Evolutionary conservation across 1,140 invertebrate genomes (phyloP), one percentile per base, ranked within the genome.

Genomic region (Drosophila pectinifera): DNA sequence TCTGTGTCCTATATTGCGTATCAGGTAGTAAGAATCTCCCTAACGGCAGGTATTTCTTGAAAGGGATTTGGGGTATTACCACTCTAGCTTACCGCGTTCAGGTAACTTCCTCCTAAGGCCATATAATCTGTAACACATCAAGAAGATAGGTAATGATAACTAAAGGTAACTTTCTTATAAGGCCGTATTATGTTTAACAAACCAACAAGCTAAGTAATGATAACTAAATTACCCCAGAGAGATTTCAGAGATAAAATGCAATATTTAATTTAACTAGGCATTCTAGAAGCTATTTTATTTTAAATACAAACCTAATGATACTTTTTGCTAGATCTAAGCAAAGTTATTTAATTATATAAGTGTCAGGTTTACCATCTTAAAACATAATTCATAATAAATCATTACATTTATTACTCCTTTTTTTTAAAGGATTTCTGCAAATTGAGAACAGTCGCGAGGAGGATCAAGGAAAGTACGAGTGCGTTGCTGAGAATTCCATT

Each of bases 391-490:
- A 8, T 28, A 31, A 31, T 31, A 31, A 31, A 31, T 10, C 28
- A 31, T 31, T 8, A 1, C 8, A 31, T 31, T 31, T 1, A 13
- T 49, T 28, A 49, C 8, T n/a, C 28, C 41, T 14, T 11, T 2
- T 14, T 34, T 18, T 78, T 94, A 93, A 93, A 99, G 98, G 98
- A 73, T 95, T 96, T n/a, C 93, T 99, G 59, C 96, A 98, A 93
- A 99, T 99, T 78, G 95, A 95, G 64, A 96, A 96, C 85, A 97
- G 97, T 73, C 95, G 97, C 80, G 97, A 98, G 90, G 95, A 95
- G 80, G 97, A 98, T 93, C 96, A 98, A 85, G 98, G 97, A 41
- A 97, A 96, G 89, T 98, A 98, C 92, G 97, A 98, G 90, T 99
- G 98, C 92, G 96, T 98, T 10, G 98, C 97, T 0, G 96, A 97